A percentile compares a stretch with the other conserved stretches of the same genome.
phyloP scores from a whole-genome alignment of 2,797 vertebrate species.

The Tadarida brasiliensis region DNA sequence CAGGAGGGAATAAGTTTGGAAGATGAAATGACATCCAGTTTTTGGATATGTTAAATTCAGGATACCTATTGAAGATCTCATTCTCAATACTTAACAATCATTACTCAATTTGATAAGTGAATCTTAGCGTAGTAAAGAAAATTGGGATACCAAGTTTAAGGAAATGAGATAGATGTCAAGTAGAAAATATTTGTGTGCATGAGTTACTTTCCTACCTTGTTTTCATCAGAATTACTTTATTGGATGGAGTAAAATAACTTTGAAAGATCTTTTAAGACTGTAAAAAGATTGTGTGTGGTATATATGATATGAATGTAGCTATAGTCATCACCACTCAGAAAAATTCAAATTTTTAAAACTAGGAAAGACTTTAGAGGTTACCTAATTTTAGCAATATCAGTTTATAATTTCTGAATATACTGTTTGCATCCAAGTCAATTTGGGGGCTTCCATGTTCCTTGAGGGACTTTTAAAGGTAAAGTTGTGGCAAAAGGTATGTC shows the following conservation, averaged over 20 bases:
- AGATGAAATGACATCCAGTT: neutral
- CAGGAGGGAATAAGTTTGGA: neutral
- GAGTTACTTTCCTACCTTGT: neutral
- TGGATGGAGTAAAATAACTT: neutral
- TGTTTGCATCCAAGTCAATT: neutral
- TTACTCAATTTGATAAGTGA: neutral
- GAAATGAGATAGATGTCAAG: neutral
- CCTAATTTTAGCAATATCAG: neutral
- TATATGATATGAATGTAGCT: neutral
- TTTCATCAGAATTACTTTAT: neutral
- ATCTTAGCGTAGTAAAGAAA: neutral
- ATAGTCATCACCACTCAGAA: neutral
- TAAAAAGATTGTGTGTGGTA: neutral
- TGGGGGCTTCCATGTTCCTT: neutral
- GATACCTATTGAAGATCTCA: neutral
- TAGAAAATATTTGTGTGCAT: neutral
- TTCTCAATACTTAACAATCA: neutral
- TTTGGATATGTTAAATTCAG: neutral
- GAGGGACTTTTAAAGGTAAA: neutral
- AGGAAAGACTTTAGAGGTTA: neutral
- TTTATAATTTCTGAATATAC: conserved; percentile 12
- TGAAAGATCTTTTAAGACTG: neutral
- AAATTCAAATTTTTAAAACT: neutral
- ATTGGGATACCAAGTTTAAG: neutral
- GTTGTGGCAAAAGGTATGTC: neutral